A percentile compares a stretch with the other conserved stretches of the same genome.
These are phyloP conservation scores for Hucho hucho DNA, from an alignment of 2,113 vertebrate species.

Conservation along the genomic window DNA sequence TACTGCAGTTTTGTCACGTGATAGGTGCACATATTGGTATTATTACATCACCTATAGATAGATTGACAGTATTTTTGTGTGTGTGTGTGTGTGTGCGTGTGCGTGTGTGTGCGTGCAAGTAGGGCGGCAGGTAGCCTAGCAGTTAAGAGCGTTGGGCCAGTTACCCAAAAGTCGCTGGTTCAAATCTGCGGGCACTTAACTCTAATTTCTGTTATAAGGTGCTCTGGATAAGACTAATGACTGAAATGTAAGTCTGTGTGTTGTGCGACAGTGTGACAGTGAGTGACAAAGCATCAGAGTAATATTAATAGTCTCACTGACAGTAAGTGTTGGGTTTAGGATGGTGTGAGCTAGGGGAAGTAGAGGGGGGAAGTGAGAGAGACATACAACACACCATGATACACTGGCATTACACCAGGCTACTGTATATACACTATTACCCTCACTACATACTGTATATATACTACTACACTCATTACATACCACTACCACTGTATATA, in stretches of 20 bases:
- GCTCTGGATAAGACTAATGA: neutral
- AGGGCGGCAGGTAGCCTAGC: too few species aligned
- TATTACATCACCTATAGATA: too few species aligned
- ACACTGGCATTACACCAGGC: conserved; percentile 45
- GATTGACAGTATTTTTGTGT: neutral
- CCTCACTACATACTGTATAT: conserved; percentile 48
- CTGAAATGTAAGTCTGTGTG: neutral
- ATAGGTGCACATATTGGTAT: too few species aligned
- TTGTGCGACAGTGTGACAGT: neutral
- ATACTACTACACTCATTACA: neutral
- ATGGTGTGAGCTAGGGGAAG: conserved; percentile 72
- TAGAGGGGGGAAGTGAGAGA: conserved; percentile 77
- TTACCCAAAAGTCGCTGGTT: too few species aligned
- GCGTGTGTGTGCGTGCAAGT: neutral
- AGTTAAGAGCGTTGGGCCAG: too few species aligned
- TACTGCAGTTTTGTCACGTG: too few species aligned
- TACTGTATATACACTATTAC: neutral
- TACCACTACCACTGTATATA: too few species aligned
- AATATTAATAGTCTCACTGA: conserved; percentile 76
- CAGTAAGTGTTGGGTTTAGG: conserved; percentile 78
- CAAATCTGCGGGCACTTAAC: too few species aligned
- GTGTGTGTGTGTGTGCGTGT: neutral
- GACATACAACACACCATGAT: conserved; percentile 62
- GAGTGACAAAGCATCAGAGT: conserved; percentile 36
- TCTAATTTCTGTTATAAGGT: too few species aligned